These are phyloP conservation scores for Reticulitermes speratus DNA, from an alignment of 1,140 invertebrate species.

Conservation along the genomic window DNA sequence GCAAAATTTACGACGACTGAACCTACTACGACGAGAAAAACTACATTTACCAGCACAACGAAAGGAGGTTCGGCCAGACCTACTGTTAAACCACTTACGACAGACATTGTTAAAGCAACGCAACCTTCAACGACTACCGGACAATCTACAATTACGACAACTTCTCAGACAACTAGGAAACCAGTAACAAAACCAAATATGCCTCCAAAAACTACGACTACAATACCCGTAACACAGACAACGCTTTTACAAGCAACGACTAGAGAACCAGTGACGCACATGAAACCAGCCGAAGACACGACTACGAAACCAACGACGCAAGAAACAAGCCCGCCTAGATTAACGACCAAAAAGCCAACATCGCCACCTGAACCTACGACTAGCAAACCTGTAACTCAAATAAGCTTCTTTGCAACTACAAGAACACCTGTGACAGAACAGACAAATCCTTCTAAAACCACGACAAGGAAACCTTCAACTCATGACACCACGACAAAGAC, in stretches of 20 bases:
- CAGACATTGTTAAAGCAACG: too few relatives aligned
- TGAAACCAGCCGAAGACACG: background rate
- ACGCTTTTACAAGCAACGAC: background rate
- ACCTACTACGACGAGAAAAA: too few relatives aligned
- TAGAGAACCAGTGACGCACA: too few relatives aligned
- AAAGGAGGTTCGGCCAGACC: too few relatives aligned
- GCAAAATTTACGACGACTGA: too few relatives aligned
- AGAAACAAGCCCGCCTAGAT: too few relatives aligned
- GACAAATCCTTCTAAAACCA: slow-evolving; percentile 35
- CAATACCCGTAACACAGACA: slow-evolving; percentile 41
- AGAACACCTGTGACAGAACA: slow-evolving; percentile 29
- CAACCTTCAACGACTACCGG: too few relatives aligned
- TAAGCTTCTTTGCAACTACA: too few relatives aligned
- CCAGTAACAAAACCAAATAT: slow-evolving; percentile 40
- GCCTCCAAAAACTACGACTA: slow-evolving; percentile 34
- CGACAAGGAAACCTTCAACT: slow-evolving; percentile 35
- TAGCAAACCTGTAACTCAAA: slow-evolving; percentile 37
- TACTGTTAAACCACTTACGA: too few relatives aligned
- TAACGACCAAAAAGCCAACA: background rate
- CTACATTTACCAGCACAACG: too few relatives aligned
- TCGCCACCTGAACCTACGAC: slow-evolving; percentile 39
- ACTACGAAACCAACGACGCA: background rate
- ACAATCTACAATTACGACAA: too few relatives aligned
- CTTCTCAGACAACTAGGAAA: background rate
- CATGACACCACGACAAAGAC: slow-evolving; percentile 42